A percentile compares a stretch with the other conserved stretches of the same genome.
phyloP scores from a whole-genome alignment of 2,888 invertebrate species.

The Philereme vetulata region DNA sequence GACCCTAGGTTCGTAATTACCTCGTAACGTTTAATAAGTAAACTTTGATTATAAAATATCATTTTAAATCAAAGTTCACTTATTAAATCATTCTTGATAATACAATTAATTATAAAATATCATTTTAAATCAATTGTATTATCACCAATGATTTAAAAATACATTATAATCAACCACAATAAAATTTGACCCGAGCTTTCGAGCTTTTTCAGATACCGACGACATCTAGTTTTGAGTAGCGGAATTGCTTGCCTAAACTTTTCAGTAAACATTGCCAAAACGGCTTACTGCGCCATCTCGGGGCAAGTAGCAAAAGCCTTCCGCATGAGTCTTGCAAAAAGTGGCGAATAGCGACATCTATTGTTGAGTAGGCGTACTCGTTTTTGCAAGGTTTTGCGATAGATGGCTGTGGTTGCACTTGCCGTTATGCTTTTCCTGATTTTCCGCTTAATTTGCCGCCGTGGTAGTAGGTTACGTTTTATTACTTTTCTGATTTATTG shows the following conservation, averaged over 20 bases:
- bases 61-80: too few species aligned
- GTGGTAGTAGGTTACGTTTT: constrained; percentile 3
- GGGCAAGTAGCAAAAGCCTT: neutral
- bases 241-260: neutral
- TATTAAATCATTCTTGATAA: too few species aligned
- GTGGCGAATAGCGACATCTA: constrained; percentile 46
- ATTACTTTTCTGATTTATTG: constrained; percentile 11
- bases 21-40: too few species aligned
- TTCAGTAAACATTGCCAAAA: neutral
- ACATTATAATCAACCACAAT: neutral
- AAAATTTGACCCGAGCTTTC: neutral
- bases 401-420: constrained; percentile 15
- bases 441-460: neutral
- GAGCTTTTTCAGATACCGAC: constrained; percentile 16
- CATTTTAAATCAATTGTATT: too few species aligned
- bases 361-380: constrained; percentile 45
- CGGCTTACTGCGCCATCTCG: constrained; percentile 16
- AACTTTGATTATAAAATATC: too few species aligned
- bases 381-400: constrained; percentile 17
- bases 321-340: neutral
- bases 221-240: constrained; percentile 56
- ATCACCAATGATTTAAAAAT: too few species aligned
- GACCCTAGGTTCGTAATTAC: too few species aligned
- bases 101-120: too few species aligned
- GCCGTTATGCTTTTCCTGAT: too few species aligned